Evolutionary conservation across 1,140 invertebrate genomes (phyloP), one percentile per base, ranked within the genome.

Genomic region (Pseudoatta argentina): DNA sequence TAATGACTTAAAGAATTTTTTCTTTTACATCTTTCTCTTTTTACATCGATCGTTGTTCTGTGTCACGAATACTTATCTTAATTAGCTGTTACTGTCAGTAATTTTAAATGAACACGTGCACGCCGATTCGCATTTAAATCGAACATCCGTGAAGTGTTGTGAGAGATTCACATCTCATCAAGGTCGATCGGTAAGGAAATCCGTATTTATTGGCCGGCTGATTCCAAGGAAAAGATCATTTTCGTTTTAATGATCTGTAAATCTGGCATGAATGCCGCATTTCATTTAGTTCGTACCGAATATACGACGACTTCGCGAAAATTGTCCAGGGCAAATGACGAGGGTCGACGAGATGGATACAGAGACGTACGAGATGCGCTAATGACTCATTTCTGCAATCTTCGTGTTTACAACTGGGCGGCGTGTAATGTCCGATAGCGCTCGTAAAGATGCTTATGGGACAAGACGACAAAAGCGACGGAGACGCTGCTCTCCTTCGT

Each of bases 311-410:
- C 67, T 86, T 78, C 1, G 64, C 18, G 73, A 87, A 87, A 86
- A 89, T 87, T 66, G 61, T 86, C 67, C 69, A 69, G 75, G 51
- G 34, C 18, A 14, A n/a, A 2, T 61, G 39, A 61, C 30, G 55
- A 79, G 24, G 61, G 71, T 72, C 34, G 18, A 2, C 10, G 12
- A 64, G 59, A 75, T 44, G 21, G 4, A 48, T 16, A 67, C 53
- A 6, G 14, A 77, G 77, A 4, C 21, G 21, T 72, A 3, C 7
- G 21, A 72, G n/a, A 27, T 27, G 53, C 30, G 67, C 51, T 67
- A 76, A 86, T 69, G 86, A 86, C 53, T 81, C 55, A 63, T 51
- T 88, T 89, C 55, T 76, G 75, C 67, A 44, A 85, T 66, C 61
- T 67, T 87, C 79, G 81, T 55, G 61, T 89, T 75, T 79, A 87